These are phyloP conservation scores for Cariama cristata DNA, from an alignment of 2,113 vertebrate species.

Conservation along the genomic window DNA sequence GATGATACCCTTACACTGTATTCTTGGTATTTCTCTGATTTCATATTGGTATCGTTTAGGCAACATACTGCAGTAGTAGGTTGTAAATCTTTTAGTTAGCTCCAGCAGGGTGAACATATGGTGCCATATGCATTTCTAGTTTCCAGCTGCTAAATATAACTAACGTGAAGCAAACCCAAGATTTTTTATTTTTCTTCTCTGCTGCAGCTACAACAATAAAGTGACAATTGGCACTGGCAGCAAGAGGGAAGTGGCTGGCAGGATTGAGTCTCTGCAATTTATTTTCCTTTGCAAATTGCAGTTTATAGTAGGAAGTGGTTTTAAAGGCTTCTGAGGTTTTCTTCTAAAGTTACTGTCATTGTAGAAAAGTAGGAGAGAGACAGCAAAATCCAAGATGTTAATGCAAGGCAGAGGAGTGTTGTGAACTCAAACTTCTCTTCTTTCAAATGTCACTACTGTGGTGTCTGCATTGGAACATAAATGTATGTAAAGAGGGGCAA, in stretches of 20 bases:
- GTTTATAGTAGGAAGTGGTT: conserved; percentile 11
- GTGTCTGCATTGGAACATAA: neutral
- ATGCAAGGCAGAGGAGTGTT: neutral
- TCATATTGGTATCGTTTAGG: neutral
- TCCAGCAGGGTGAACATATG: neutral
- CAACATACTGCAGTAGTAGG: neutral
- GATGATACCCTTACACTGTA: neutral
- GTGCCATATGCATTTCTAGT: neutral
- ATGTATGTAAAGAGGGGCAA: neutral
- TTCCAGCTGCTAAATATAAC: conserved; percentile 33
- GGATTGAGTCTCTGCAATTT: neutral
- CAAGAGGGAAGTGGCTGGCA: neutral
- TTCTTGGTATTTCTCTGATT: neutral
- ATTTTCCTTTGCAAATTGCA: conserved; percentile 21
- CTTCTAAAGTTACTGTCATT: neutral
- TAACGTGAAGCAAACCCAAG: neutral
- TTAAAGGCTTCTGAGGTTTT: neutral
- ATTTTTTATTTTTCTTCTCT: conserved; percentile 12
- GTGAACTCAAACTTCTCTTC: neutral
- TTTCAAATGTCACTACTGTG: neutral
- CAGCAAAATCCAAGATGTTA: neutral
- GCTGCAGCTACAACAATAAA: conserved; percentile 10
- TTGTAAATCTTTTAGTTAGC: neutral
- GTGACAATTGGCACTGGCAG: neutral
- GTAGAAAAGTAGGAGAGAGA: neutral